A percentile compares a stretch with the other conserved stretches of the same genome.
phyloP scores from a whole-genome alignment of 2,113 vertebrate genomes.

The Opisthocomus hoazin region DNA sequence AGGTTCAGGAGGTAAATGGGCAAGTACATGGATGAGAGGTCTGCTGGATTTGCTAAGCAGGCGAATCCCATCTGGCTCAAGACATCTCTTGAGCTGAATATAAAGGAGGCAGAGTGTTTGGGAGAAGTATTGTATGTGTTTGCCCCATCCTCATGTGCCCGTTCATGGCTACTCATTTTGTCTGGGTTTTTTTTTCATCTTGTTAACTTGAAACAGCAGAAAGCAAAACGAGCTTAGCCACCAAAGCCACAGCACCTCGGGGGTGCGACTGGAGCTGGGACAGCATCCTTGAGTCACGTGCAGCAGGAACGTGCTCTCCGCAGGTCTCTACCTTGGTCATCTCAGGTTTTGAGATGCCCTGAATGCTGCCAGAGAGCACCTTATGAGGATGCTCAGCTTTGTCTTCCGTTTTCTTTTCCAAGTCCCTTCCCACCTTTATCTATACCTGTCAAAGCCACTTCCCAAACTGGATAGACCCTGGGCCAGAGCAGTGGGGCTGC shows the following conservation, averaged over 20 bases:
- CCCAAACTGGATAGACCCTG: not conserved
- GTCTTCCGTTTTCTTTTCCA: not conserved
- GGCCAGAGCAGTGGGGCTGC: not conserved
- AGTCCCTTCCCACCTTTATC: not conserved
- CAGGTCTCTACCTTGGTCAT: not conserved
- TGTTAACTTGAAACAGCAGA: not conserved
- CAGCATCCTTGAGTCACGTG: not conserved
- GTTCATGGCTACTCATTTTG: not conserved
- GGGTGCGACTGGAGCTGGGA: rapidly evolving
- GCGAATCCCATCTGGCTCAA: not conserved
- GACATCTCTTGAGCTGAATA: not conserved
- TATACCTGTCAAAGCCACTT: not conserved
- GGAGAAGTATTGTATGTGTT: not conserved
- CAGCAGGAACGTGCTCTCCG: not conserved
- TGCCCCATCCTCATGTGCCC: not conserved
- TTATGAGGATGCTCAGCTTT: not conserved
- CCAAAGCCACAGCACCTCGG: not conserved
- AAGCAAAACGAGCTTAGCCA: not conserved
- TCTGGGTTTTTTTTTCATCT: not conserved
- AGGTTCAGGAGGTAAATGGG: not conserved
- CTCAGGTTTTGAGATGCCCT: not conserved
- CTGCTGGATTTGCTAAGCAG: not conserved
- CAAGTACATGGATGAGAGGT: not conserved
- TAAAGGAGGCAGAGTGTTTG: not conserved
- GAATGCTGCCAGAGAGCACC: not conserved